Base-by-base conservation (phyloP, 2,113 vertebrate species). In the Lates calcarifer region DNA sequence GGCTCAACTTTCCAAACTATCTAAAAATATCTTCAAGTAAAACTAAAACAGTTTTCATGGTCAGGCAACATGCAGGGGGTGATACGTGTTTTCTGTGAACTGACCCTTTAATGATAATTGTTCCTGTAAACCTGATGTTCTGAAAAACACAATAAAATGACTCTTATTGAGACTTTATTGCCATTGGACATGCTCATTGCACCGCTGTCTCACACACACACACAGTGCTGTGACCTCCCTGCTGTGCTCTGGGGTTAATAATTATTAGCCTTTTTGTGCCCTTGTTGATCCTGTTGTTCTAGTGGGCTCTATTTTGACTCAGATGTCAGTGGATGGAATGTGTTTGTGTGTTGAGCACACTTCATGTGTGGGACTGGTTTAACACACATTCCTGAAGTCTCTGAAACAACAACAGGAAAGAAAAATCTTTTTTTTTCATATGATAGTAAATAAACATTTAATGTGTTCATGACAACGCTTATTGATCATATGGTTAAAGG, bases 161-260 rank as follows among this genome's bases (percentile, higher is more conserved):
- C 39, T 67, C 78, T 88, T 89, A 90, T 87, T 79, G 28, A 15
- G 28, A 73, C 41, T 91, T 90, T 83, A 90, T 85, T 45, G 77
- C 71, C 18, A 0, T 20, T 70, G 15, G 43, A 76, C 60, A 22
- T 64, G 47, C 22, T 29, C n/a, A 17, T 45, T 83, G 81, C 33
- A 37, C 35, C 45, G 17, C 15, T 29, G 6, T 22, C 69, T 29
- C 53, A 65, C 45, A 43, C 73, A 75, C 58, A 35, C 78, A 66
- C 35, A 37, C 61, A 29, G 22, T 18, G 62, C 22, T 71, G 72
- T 64, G 67, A 75, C 62, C 53, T 28, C 14, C 31, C 45, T 0
- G 4, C 18, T 56, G 26, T 39, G 61, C 45, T 82, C 39, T 66
- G 49, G 64, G 64, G 60, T 87, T 90, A 90, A 86, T 88, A 73